These are phyloP conservation scores for Albula goreensis DNA, from an alignment of 2,113 vertebrate species.

Conservation along the genomic window DNA sequence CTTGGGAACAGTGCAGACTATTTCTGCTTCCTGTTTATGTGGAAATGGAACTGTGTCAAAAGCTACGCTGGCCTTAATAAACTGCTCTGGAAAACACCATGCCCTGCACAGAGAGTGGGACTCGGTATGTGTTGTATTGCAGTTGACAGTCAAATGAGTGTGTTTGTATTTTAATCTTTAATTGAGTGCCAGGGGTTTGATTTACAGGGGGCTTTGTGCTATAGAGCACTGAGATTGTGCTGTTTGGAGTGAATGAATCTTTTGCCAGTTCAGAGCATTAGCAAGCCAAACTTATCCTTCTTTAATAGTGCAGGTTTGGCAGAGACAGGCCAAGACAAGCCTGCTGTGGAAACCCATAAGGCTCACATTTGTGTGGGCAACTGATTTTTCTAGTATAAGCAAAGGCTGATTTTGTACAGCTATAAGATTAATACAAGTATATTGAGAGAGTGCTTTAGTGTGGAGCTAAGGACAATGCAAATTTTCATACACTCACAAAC, in stretches of 20 bases:
- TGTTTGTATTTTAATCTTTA: not conserved
- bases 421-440: not conserved
- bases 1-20: not conserved
- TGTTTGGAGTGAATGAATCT: not conserved
- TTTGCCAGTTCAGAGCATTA: not conserved
- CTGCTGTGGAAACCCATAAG: not conserved
- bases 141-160: not conserved
- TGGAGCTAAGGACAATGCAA: not conserved
- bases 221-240: not conserved
- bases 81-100: not conserved
- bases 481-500: not conserved
- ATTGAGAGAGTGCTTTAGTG: not conserved
- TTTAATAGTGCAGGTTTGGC: not conserved
- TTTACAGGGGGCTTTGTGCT: not conserved
- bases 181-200: not conserved
- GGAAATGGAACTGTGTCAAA: constrained; percentile 14
- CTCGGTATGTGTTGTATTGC: not conserved
- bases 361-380: not conserved
- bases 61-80: not conserved
- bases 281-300: not conserved
- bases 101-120: not conserved
- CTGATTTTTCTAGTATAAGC: not conserved
- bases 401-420: not conserved
- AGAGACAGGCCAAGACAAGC: not conserved
- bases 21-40: constrained; percentile 18